phyloP scores from a whole-genome alignment of 2,888 invertebrate genomes.

The Drosophila emarginata region DNA sequence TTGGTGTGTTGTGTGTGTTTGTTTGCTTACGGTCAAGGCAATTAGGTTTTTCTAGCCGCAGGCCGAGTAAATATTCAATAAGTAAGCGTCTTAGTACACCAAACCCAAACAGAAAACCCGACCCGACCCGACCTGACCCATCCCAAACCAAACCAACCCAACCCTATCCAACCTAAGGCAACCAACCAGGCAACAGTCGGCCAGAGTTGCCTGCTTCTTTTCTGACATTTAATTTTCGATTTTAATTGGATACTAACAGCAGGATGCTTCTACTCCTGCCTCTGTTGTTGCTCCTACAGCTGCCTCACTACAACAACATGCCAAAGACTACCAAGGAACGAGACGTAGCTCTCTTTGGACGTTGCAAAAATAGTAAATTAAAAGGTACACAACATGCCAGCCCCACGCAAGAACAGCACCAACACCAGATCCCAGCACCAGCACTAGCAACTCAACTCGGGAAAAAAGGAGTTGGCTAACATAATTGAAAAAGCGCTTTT shows the following conservation, averaged over 20 bases:
- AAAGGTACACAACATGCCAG: slow-evolving; percentile 72
- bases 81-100: slow-evolving; percentile 65
- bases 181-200: slow-evolving; percentile 5
- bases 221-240: slow-evolving; percentile 83
- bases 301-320: slow-evolving; percentile 52
- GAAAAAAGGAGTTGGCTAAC: slow-evolving; percentile 71
- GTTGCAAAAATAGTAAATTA: slow-evolving; percentile 74
- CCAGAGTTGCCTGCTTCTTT: slow-evolving; percentile 32
- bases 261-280: slow-evolving; percentile 67
- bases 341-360: slow-evolving; percentile 35
- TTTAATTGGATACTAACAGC: slow-evolving; percentile 83
- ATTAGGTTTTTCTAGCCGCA: slow-evolving; percentile 70
- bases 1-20: slow-evolving; percentile 22
- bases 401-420: slow-evolving; percentile 1
- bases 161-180: background rate
- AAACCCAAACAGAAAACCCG: slow-evolving; percentile 4
- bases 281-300: slow-evolving; percentile 58
- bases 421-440: slow-evolving; percentile 15
- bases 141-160: slow-evolving; percentile 5
- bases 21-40: slow-evolving; percentile 77
- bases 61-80: slow-evolving; percentile 71
- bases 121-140: slow-evolving; percentile 2
- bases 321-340: slow-evolving; percentile 37
- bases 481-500: slow-evolving; percentile 77
- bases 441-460: slow-evolving; percentile 29